Percentiles rank a stretch among this genome's conserved stretches.
Conservation (phyloP, 2,797 vertebrate species). For the Sebastes cheni region DNA sequence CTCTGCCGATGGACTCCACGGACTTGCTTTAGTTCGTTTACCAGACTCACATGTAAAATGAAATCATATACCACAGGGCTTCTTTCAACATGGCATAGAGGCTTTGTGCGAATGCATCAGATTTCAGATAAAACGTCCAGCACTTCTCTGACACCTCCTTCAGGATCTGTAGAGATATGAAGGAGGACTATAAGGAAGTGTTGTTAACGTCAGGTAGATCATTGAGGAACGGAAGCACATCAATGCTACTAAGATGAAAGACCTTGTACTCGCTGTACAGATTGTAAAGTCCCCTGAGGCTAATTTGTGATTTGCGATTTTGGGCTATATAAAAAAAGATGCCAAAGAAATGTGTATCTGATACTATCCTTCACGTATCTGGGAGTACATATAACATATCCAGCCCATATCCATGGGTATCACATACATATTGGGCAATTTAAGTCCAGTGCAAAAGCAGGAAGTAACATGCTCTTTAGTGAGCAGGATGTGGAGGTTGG, state of each 20-base stretch:
- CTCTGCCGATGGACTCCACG: not conserved
- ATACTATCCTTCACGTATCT: conserved; percentile 4
- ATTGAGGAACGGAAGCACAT: conserved; percentile 2
- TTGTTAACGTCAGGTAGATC: not conserved
- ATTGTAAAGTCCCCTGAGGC: not conserved
- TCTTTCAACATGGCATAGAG: not conserved
- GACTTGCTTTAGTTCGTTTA: not conserved
- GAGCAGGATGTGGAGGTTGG: not conserved
- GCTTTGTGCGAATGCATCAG: not conserved
- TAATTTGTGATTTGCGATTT: not conserved
- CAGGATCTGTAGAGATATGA: not conserved
- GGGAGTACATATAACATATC: not conserved
- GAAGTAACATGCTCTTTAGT: conserved; percentile 4
- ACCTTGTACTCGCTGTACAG: not conserved
- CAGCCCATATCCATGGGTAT: conserved; percentile 5
- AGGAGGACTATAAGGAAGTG: not conserved
- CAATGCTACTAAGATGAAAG: conserved; percentile 4
- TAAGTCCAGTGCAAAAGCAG: conserved; percentile 21
- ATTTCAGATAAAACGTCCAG: not conserved
- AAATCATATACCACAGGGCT: not conserved
- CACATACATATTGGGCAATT: conserved; percentile 17
- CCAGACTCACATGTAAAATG: not conserved
- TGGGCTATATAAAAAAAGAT: not conserved
- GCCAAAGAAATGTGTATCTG: not conserved
- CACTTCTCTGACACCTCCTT: not conserved